Base-by-base conservation (phyloP, 2,113 vertebrate species). In the Lagopus muta region DNA sequence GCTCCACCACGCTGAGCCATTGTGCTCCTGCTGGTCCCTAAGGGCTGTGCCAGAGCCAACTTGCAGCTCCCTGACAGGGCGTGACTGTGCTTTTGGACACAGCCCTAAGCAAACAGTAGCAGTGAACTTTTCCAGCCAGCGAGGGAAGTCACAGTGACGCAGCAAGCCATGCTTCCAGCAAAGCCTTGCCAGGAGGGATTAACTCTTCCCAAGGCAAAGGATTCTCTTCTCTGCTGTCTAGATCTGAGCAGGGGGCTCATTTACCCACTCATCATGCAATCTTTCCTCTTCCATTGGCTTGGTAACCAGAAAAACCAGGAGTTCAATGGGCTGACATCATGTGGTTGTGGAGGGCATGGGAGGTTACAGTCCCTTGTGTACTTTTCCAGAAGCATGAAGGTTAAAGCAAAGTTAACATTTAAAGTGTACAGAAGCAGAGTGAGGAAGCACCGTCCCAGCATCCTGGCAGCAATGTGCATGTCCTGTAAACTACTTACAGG, bases 31-130 rank as follows among this genome's bases (percentile, higher is more conserved):
- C 30, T 32, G 42, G 27, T 81, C 65, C 79, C 25, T 18, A 6
- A 10, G 52, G 55, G 11, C 45, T 67, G 55, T 32, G 4, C 13
- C 34, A n/a, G 32, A 65, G 43, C 75, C 5, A 6, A 57, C 27
- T 50, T 27, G 32, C 30, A 13, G 69, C 38, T 91, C 69, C 72
- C 72, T 83, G 73, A 5, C 13, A 58, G 90, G 85, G 80, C 14
- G 58, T 0, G 4, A 62, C 70, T 43, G n/a, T 42, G 66, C n/a
- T 86, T 69, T 90, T 88, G 90, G 90, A 74, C 73, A 66, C 62
- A 57, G 34, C 61, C 91, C 90, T 90, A 54, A 92, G 48, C 65
- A 97, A 97, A 92, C 76, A 86, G 6, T 1, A 22, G 11, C 52
- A 55, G 74, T 52, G 80, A 75, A 89, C 76, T 69, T 77, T 61